Evolutionary conservation across 2,797 vertebrate genomes (phyloP), one percentile per base, ranked within the genome.

Genomic region (Rachycentron canadum): DNA sequence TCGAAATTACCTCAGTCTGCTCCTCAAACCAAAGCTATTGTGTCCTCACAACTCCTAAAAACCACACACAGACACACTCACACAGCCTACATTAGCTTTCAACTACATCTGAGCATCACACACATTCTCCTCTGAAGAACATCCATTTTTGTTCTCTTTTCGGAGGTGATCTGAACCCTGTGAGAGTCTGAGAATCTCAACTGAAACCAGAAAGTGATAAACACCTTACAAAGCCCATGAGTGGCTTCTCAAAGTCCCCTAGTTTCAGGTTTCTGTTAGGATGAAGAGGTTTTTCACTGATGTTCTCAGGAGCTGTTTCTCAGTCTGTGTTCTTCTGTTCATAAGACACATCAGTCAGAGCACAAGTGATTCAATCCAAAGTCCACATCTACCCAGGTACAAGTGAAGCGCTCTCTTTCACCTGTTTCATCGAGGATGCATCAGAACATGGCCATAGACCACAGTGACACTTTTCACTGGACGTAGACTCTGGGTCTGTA

Each of bases 1-100:
- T 89, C 78, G 85, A 79, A 92, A 92, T 89, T 85, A 91, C 89
- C 81, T 90, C 79, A 25, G 86, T 75, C 80, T 88, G 88, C 80
- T 86, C 74, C 72, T 83, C 83, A 89, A 91, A 90, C 86, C 55
- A 84, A 88, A 72, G 81, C 66, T 85, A 85, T 74, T 61, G 76
- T 81, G 58, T 83, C 82, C 80, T 89, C 78, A 79, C 74, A 76
- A 73, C 64, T 59, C 55, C 6, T 30, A 59, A 81, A 76, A 81
- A 84, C 73, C 57, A 36, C 52, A 76, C 25, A 72, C 34, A 58
- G 76, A 70, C 38, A 34, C 45, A 56, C 21, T 57, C 13, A 57
- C 41, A 40, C 21, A 49, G 68, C 70, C 62, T 70, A 68, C 62
- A 73, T 78, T 73, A 64, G 72, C 79, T 84, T 86, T 79, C 53